Percentiles rank a stretch among this genome's conserved stretches.
Conservation (phyloP, 1,140 invertebrate genomes). For the Panagrolaimus sp. region DNA sequence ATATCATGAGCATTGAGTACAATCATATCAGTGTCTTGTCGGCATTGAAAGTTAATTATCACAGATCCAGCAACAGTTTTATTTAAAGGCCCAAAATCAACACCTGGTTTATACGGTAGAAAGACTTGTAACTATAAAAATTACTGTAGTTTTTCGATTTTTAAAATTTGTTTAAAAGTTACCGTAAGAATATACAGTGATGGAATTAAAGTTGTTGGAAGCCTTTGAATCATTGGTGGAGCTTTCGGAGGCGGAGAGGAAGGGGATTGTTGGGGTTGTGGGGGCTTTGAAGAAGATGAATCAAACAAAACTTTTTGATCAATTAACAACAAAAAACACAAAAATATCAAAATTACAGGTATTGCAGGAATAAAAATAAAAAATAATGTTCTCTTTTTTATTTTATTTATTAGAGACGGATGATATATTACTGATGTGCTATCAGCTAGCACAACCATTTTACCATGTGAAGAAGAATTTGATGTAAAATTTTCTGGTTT, state of each 20-base stretch:
- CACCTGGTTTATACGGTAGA: background rate
- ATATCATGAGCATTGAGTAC: constrained; percentile 12
- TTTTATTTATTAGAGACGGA: background rate
- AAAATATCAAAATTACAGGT: background rate
- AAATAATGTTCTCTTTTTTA: background rate
- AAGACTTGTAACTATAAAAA: background rate
- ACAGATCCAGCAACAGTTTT: background rate
- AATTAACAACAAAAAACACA: background rate
- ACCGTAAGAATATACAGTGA: background rate
- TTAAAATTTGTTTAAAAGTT: too few species aligned
- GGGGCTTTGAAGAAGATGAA: background rate
- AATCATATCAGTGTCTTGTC: background rate
- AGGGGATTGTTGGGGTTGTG: background rate
- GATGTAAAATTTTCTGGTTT: too few species aligned
- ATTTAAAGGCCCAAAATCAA: background rate
- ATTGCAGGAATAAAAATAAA: background rate
- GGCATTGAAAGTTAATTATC: constrained; percentile 6
- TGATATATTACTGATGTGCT: too few species aligned
- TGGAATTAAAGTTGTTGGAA: background rate
- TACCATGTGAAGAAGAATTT: too few species aligned
- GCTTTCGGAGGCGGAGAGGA: background rate
- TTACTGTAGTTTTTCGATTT: too few species aligned
- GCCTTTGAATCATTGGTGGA: background rate
- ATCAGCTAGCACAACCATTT: too few species aligned
- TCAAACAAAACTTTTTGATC: background rate